Evolutionary conservation across 1,140 invertebrate genomes (phyloP), one percentile per base, ranked within the genome.

Genomic region (Micrasema longulum): DNA sequence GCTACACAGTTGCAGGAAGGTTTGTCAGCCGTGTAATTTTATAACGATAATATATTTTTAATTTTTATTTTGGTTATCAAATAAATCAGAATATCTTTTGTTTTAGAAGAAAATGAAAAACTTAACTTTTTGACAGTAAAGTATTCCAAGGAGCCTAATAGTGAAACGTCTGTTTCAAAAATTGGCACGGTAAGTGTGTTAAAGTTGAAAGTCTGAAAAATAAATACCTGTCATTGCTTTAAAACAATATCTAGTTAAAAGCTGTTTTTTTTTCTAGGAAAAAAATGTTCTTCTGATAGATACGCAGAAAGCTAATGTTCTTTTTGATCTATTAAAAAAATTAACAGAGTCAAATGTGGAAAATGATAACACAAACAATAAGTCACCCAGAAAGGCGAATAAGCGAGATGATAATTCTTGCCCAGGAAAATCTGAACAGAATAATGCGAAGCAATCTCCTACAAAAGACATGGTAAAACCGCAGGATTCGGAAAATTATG

Each of bases 201-300:
- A n/a, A n/a, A n/a, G n/a, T n/a, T n/a, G n/a, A n/a, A n/a, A n/a
- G n/a, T n/a, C n/a, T n/a, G n/a, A n/a, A 38, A 12, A 38, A 38
- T 5, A 38, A 38, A 12, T 6, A 38, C 5, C 5, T 38, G 12
- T 38, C 12, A 38, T 38, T 38, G 5, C n/a, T n/a, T n/a, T n/a
- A n/a, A n/a, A n/a, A n/a, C n/a, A n/a, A n/a, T n/a, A n/a, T n/a
- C n/a, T n/a, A n/a, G n/a, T n/a, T n/a, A n/a, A n/a, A n/a, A n/a
- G n/a, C n/a, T n/a, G n/a, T n/a, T 43, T 62, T 41, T 43, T 31
- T 31, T 7, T 31, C 26, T 35, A 62, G 57, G 57, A 41, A 41
- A 62, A 41, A 20, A 62, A 62, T 62, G 57, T 62, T 62, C 18
- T 62, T 62, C 18, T 62, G 12, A 62, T 62, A 9, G 57, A 62